phyloP scores from a whole-genome alignment of 2,113 vertebrate species.

The Sander lucioperca region DNA sequence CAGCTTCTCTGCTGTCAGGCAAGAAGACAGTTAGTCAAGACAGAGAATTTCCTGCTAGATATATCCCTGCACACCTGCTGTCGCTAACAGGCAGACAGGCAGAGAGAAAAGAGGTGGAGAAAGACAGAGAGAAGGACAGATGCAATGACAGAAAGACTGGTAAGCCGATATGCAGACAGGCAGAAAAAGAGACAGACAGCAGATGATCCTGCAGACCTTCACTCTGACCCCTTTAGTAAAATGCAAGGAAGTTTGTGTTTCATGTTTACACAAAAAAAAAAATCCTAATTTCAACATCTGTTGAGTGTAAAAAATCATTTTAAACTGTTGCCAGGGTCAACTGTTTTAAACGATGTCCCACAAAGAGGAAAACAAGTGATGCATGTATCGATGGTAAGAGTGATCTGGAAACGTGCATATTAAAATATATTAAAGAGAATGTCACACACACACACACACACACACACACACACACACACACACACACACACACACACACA shows the following conservation, averaged over 20 bases:
- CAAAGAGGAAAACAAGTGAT: constrained; percentile 3
- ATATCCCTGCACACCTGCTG: constrained; percentile 76
- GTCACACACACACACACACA: constrained; percentile 5
- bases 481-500: constrained; percentile 14
- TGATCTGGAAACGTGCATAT: not conserved
- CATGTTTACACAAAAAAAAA: not conserved
- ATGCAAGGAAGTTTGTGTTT: constrained; percentile 17
- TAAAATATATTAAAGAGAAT: not conserved
- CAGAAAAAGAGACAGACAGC: constrained; percentile 25
- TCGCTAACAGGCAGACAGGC: constrained; percentile 73
- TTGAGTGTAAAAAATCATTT: not conserved
- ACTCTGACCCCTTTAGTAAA: constrained; percentile 5
- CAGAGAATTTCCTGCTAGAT: constrained; percentile 75
- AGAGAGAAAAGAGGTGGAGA: constrained; percentile 39
- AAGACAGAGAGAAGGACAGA: constrained; percentile 51
- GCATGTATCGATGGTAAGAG: not conserved
- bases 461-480: constrained; percentile 23
- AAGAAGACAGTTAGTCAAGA: constrained; percentile 79
- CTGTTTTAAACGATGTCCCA: not conserved
- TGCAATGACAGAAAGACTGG: constrained; percentile 41
- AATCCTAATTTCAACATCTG: not conserved
- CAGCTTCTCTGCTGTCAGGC: constrained; percentile 79
- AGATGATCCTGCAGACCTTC: constrained; percentile 19
- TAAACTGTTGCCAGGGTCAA: not conserved
- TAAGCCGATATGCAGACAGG: constrained; percentile 28